A percentile compares a stretch with the other conserved stretches of the same genome.
These are phyloP conservation scores for Onychostoma macrolepis DNA, from an alignment of 2,113 vertebrate genomes.

Conservation along the genomic window DNA sequence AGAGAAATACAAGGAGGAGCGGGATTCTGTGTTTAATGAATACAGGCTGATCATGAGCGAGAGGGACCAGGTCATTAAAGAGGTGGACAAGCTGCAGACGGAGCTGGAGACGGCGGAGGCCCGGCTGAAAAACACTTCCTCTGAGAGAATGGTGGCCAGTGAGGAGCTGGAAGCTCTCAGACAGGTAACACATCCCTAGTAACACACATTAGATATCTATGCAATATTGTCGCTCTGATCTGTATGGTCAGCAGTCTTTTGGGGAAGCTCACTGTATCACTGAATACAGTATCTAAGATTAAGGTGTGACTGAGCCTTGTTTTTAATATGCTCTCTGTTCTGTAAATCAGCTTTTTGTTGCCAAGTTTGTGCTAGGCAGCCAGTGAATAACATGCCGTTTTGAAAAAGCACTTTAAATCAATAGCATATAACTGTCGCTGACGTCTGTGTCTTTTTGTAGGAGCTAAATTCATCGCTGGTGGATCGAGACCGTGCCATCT, in stretches of 20 bases:
- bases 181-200: conserved; percentile 78
- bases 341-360: conserved; percentile 22
- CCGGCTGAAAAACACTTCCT: conserved; percentile 93
- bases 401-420: conserved; percentile 29
- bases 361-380: not conserved
- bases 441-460: conserved; percentile 60
- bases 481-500: conserved; percentile 87
- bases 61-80: conserved; percentile 98
- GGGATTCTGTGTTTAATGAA: conserved; percentile 96
- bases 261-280: not conserved
- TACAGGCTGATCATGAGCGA: conserved; percentile 99
- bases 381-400: conserved; percentile 46
- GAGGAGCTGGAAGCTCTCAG: conserved; percentile 94
- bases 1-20: conserved; percentile 96
- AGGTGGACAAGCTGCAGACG: conserved; percentile 95
- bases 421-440: conserved; percentile 1
- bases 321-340: conserved; percentile 7
- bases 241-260: not conserved
- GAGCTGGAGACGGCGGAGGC: conserved; percentile 93
- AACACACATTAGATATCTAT: not conserved
- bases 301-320: not conserved
- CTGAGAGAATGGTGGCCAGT: conserved; percentile 91
- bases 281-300: not conserved
- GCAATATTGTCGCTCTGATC: not conserved
- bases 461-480: conserved; percentile 85